Evolutionary conservation across 2,797 vertebrate genomes (phyloP).

Genomic region (Onychomys arenicola): DNA sequence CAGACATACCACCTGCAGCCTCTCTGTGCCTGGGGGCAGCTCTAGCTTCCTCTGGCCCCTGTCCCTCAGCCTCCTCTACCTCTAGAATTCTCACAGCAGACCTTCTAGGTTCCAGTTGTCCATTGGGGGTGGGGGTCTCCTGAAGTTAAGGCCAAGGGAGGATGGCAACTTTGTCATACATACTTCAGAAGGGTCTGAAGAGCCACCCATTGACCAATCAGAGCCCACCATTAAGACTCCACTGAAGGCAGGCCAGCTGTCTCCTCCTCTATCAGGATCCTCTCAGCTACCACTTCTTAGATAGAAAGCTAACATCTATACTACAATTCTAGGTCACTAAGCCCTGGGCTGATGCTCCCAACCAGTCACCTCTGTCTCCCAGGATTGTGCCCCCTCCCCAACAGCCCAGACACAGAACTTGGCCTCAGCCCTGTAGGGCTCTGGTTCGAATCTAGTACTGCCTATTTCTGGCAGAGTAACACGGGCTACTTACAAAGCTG

Average conservation of each 20-base stretch:
- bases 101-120: neutral
- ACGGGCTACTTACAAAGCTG: neutral
- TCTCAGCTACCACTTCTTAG: neutral
- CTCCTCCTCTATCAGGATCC: neutral
- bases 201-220: neutral
- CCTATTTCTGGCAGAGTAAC: neutral
- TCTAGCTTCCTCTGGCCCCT: neutral
- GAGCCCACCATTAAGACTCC: neutral
- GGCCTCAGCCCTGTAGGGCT: neutral
- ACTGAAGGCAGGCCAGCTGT: neutral
- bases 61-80: neutral
- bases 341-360: neutral
- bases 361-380: no score
- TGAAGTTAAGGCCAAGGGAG: neutral
- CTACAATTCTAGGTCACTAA: neutral
- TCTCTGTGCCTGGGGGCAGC: neutral
- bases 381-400: neutral
- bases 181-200: neutral
- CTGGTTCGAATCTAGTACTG: neutral
- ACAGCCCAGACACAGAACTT: neutral
- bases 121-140: neutral
- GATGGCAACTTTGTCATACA: neutral
- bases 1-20: neutral
- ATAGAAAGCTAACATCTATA: neutral
- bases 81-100: neutral